Conservation (phyloP, 2,888 invertebrate genomes). For the Oasisia sp. region DNA sequence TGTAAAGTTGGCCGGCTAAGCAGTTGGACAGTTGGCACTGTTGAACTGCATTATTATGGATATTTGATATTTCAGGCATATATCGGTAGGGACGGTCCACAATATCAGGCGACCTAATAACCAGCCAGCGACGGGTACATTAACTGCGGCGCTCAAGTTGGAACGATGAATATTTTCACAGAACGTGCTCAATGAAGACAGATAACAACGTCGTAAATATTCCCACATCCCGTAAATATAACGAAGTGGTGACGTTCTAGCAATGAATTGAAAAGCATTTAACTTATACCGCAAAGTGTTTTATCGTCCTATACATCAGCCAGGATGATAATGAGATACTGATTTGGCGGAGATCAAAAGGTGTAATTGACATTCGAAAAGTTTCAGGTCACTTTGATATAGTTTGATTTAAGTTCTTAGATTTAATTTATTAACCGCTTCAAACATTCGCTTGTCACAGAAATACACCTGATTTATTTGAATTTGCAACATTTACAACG, state of each 20-base stretch:
- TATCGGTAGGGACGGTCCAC: no score
- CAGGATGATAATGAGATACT: neutral
- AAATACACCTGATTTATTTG: neutral
- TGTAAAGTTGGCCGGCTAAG: no score
- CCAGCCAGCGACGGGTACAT: no score
- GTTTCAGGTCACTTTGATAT: neutral
- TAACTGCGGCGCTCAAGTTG: no score
- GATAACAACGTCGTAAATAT: neutral
- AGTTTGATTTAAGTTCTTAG: neutral
- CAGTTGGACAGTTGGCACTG: no score
- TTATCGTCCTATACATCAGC: neutral
- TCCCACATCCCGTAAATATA: neutral
- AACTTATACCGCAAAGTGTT: neutral
- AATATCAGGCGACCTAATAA: no score
- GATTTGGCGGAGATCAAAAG: constrained; percentile 1
- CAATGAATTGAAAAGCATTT: neutral
- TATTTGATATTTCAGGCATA: no score
- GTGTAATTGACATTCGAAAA: neutral
- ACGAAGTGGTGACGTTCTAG: neutral
- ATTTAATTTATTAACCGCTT: neutral
- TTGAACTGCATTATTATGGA: no score
- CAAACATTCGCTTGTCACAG: neutral
- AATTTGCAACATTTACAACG: neutral
- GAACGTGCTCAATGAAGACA: neutral
- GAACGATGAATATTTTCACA: no score